Evolutionary conservation across 2,888 invertebrate genomes (phyloP), one percentile per base, ranked within the genome.

Genomic region (Chloroclysta siterata): DNA sequence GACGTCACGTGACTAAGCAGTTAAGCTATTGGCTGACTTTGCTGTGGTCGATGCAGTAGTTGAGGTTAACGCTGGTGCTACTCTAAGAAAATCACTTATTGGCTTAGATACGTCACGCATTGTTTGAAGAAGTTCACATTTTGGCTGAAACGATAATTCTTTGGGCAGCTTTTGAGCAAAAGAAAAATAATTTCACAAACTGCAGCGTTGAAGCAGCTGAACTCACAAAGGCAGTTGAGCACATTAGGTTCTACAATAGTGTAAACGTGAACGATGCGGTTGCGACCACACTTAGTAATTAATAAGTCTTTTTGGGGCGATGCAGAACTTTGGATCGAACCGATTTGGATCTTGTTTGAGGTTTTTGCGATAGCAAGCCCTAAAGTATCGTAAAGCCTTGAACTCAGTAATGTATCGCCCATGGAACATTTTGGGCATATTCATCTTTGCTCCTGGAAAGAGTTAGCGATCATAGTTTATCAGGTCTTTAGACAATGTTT

Each of bases 231-330:
- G 52, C 52, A 39, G 59, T 53, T 59, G 52, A 44, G 51, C 33
- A 58, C 33, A 52, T 50, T 36, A 59, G 36, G 28, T 39, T 46
- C 46, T 53, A 52, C 46, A 36, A 53, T 59, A 53, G 53, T 47
- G 47, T 60, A 54, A 53, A 48, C 13, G 15, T 53, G 15, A 52
- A 59, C 39, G 29, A 58, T 41, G 15, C 36, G 57, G 29, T 54
- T 41, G 29, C 36, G 53, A 44, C 44, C n/a, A 39, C 50, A 50
- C 36, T 50, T 56, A 42, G 33, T 5, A 50, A 55, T 28, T 10
- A 53, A 39, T 17, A 54, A 60, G 29, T 41, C 28, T 17, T 50
- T 51, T 53, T 47, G 51, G 29, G 58, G 54, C 58, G 51, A 59
- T 59, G 51, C 50, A 22, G n/a, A 55, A 46, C n/a, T 53, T 41